Conservation (phyloP, 1,140 invertebrate genomes). For the Sminthurinus signatus region DNA sequence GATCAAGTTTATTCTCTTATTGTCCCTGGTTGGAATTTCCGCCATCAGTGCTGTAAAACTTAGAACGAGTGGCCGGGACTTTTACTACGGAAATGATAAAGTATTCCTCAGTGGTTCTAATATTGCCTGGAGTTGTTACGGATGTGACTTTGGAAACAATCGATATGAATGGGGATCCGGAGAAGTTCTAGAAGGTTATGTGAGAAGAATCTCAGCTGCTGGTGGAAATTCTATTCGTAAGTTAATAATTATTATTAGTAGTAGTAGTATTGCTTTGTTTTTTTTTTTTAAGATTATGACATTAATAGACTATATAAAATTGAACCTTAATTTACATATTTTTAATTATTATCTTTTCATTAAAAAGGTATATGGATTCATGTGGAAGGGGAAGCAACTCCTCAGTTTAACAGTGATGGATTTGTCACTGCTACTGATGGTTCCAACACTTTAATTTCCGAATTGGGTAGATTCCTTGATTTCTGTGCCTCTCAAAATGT, state of each 20-base stretch:
- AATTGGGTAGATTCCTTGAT: slow-evolving; percentile 37
- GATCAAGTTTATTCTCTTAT: background rate
- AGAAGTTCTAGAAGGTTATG: slow-evolving; percentile 43
- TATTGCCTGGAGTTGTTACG: slow-evolving; percentile 47
- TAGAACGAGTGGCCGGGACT: slow-evolving; percentile 13
- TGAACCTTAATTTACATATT: background rate
- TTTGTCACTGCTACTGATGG: slow-evolving; percentile 37
- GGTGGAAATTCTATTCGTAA: slow-evolving; percentile 49
- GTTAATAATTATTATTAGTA: slow-evolving; percentile 15
- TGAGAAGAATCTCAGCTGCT: slow-evolving; percentile 43
- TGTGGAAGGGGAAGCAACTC: slow-evolving; percentile 46
- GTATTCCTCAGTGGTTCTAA: slow-evolving; percentile 49
- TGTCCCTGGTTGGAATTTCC: background rate
- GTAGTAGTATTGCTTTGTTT: background rate
- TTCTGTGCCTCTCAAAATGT: slow-evolving; percentile 40
- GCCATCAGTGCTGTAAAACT: slow-evolving; percentile 18
- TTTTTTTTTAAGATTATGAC: background rate
- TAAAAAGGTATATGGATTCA: slow-evolving; percentile 48
- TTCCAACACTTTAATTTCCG: slow-evolving; percentile 33
- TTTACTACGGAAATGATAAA: slow-evolving; percentile 36
- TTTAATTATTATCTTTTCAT: background rate
- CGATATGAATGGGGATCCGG: slow-evolving; percentile 42
- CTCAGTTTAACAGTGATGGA: slow-evolving; percentile 38
- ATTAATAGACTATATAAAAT: background rate
- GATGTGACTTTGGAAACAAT: slow-evolving; percentile 45